Evolutionary conservation across 2,797 vertebrate genomes (phyloP).

Genomic region (Protonibea diacanthus): DNA sequence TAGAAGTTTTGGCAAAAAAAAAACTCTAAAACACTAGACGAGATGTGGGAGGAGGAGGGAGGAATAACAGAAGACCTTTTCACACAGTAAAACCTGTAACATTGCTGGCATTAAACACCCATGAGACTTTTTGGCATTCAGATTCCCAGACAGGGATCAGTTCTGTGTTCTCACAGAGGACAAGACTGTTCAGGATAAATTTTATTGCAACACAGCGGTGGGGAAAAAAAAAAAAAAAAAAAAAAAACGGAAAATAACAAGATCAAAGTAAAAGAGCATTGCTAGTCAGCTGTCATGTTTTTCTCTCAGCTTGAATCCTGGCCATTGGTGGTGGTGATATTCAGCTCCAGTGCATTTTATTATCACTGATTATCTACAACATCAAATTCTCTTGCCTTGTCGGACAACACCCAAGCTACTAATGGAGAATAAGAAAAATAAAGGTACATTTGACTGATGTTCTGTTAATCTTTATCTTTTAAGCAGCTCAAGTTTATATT

Average conservation of each 20-base stretch:
- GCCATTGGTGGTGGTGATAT: background rate
- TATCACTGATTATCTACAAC: background rate
- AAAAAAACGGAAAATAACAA: background rate
- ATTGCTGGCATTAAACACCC: constrained; percentile 12
- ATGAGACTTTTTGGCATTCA: constrained; percentile 4
- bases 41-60: background rate
- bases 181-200: background rate
- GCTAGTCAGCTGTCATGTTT: background rate
- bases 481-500: constrained; percentile 1
- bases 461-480: background rate
- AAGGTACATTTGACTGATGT: background rate
- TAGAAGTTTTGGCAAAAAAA: constrained; percentile 15
- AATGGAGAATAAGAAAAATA: background rate
- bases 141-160: constrained; percentile 14
- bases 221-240: background rate
- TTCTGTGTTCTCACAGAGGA: constrained; percentile 2
- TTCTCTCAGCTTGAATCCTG: background rate
- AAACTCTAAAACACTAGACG: too few relatives aligned
- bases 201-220: background rate
- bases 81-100: constrained; percentile 5
- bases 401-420: background rate
- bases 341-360: background rate
- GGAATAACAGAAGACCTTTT: constrained; percentile 24
- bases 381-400: background rate
- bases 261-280: background rate